Conservation (phyloP, 2,797 vertebrate species). For the Clarias fuscus region DNA sequence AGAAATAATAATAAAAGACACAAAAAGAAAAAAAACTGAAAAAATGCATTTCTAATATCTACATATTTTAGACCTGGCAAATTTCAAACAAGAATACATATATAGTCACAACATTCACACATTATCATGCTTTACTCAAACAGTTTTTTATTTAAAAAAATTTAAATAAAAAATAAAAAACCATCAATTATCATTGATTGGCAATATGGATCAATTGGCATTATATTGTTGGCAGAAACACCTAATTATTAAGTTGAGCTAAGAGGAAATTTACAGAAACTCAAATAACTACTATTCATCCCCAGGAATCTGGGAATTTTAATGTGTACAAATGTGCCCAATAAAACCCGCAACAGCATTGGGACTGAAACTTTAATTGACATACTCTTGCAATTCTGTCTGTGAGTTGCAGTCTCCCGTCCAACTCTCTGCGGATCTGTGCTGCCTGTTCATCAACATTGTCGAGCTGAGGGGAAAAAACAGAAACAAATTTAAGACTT, state of each 20-base stretch:
- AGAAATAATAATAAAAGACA: too few relatives aligned
- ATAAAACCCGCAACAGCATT: constrained; percentile 22
- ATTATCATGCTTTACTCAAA: not conserved
- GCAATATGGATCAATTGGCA: too few relatives aligned
- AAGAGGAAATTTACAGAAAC: not conserved
- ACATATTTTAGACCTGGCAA: not conserved
- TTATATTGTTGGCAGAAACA: not conserved
- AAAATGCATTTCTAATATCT: not conserved
- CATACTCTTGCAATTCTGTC: constrained; percentile 89
- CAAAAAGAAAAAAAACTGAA: not conserved
- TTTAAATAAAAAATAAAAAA: too few relatives aligned
- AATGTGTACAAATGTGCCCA: not conserved
- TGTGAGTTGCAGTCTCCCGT: constrained; percentile 87
- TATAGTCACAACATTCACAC: not conserved
- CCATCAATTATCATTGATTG: not conserved
- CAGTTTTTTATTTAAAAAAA: too few relatives aligned
- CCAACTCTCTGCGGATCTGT: constrained; percentile 94
- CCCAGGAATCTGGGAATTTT: not conserved
- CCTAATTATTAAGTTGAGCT: not conserved
- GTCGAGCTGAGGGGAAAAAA: constrained; percentile 78
- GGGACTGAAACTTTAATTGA: constrained; percentile 15
- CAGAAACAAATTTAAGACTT: constrained; percentile 20
- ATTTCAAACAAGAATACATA: not conserved
- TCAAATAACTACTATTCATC: not conserved
- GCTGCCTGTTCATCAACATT: constrained; percentile 97